Evolutionary conservation across 2,797 vertebrate species (phyloP).

Genomic region (Periophthalmus magnuspinnatus): DNA sequence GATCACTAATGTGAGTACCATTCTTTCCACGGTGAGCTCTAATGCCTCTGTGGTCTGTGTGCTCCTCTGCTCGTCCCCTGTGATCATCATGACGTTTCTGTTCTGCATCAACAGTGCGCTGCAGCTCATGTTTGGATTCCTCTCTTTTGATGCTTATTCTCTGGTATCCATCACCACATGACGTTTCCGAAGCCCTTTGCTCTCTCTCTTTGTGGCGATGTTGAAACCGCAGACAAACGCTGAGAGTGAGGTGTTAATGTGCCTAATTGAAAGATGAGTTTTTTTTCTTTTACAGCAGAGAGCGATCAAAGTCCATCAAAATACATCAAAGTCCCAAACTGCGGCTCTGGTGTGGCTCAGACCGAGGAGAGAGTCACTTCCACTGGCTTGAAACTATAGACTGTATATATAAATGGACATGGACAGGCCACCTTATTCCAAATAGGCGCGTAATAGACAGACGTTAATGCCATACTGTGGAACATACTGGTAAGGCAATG

Average conservation of each 20-base stretch:
- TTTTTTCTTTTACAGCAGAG: conserved; percentile 50
- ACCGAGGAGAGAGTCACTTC: conserved; percentile 41
- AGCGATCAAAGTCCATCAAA: conserved; percentile 72
- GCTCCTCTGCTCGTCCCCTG: too few species aligned
- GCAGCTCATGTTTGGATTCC: not conserved
- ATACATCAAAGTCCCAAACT: conserved; percentile 62
- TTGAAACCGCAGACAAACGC: conserved; percentile 11
- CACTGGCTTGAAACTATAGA: conserved; percentile 32
- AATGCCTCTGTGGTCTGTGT: too few species aligned
- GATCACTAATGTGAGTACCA: too few species aligned
- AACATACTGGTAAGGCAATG: too few species aligned
- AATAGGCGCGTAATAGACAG: too few species aligned
- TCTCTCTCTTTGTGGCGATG: not conserved
- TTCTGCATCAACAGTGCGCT: not conserved
- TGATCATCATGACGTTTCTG: not conserved
- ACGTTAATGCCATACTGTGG: too few species aligned
- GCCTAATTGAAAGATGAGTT: conserved; percentile 56
- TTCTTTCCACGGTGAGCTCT: too few species aligned
- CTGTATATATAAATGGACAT: too few species aligned
- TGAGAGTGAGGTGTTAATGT: conserved; percentile 46
- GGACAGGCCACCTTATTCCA: too few species aligned
- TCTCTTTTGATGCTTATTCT: not conserved
- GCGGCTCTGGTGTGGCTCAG: conserved; percentile 41
- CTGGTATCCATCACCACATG: not conserved
- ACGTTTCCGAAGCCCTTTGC: not conserved